Evolutionary conservation across 2,888 invertebrate genomes (phyloP), one percentile per base, ranked within the genome.

Genomic region (Lacanobia oleracea): DNA sequence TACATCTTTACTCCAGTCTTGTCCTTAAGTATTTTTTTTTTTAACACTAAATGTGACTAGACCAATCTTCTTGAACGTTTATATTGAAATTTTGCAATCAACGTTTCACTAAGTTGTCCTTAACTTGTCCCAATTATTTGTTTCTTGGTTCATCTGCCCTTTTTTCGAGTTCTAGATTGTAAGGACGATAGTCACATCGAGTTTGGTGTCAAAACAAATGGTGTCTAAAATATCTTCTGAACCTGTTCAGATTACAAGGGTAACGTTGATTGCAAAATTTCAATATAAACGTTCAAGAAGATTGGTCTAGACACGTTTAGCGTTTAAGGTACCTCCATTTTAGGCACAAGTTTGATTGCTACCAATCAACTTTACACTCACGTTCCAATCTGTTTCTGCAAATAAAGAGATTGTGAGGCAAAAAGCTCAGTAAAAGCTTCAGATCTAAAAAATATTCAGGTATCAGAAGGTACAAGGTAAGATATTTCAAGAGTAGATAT

Each of bases 331-430:
- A 71, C 45, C 50, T 62, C 40, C 27, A 67, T 68, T 68, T 62
- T 33, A 74, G 57, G 40, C 23, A 62, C 40, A 56, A 50, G 60
- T 72, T 68, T 66, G 45, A 82, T 71, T 68, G 50, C 48, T 71
- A 63, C 57, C 78, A 73, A 80, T 82, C 77, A 71, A 69, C 59
- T 77, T 65, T 53, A 77, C 67, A 48, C 66, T 67, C 70, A 56
- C 71, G 75, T 83, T 77, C 33, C 71, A 77, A 82, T 82, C 71
- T 80, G 67, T 65, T 74, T 77, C 64, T 67, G 59, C 64, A 80
- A 82, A 74, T 80, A 82, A 76, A 76, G 70, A 82, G 64, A 65
- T 66, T 79, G 51, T 53, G 40, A 68, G 51, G 59, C 33, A 48
- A 57, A 75, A 67, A 40, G 21, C 14, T 68, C 12, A 16, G 51